Evolutionary conservation across 2,113 vertebrate genomes (phyloP), one percentile per base, ranked within the genome.

Genomic region (Cottus gobio): DNA sequence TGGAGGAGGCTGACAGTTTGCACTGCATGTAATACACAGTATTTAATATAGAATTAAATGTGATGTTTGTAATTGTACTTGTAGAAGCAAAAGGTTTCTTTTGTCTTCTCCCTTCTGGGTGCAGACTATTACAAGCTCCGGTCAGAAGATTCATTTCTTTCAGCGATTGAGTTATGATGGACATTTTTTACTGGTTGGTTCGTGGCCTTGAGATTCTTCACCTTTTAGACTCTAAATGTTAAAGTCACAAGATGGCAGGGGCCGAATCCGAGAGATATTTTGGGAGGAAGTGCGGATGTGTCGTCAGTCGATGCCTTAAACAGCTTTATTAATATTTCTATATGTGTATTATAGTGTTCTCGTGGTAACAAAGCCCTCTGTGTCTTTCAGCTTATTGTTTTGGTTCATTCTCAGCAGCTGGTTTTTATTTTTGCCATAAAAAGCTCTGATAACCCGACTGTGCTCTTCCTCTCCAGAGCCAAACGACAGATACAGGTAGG

Each of bases 1-100:
- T 82, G 72, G 12, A n/a, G 46, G 65, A 34, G 26, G 37, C 2
- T 64, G 5, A 58, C 57, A 50, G 44, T 42, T 50, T 57, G 70
- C 22, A 30, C 1, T 56, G 16, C 37, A 54, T 13, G 11, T 0
- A 28, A 42, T 16, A 18, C n/a, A n/a, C n/a, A n/a, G n/a, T n/a
- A n/a, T n/a, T n/a, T n/a, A n/a, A n/a, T n/a, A n/a, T n/a, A n/a
- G n/a, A n/a, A n/a, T n/a, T n/a, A n/a, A n/a, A n/a, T n/a, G n/a
- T n/a, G 37, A 30, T 48, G 26, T 68, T 24, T 22, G 28, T 26
- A 39, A 11, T 30, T 54, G 28, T 5, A 10, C 5, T 30, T 1
- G 11, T 15, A 24, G 57, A 4, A 26, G 58, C 24, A 11, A 31
- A 11, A 44, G n/a, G 54, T 36, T 46, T 3, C 6, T 28, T 52